A percentile compares a stretch with the other conserved stretches of the same genome.
These are phyloP conservation scores for Phocoena phocoena DNA, from an alignment of 2,113 vertebrate species.

Conservation along the genomic window DNA sequence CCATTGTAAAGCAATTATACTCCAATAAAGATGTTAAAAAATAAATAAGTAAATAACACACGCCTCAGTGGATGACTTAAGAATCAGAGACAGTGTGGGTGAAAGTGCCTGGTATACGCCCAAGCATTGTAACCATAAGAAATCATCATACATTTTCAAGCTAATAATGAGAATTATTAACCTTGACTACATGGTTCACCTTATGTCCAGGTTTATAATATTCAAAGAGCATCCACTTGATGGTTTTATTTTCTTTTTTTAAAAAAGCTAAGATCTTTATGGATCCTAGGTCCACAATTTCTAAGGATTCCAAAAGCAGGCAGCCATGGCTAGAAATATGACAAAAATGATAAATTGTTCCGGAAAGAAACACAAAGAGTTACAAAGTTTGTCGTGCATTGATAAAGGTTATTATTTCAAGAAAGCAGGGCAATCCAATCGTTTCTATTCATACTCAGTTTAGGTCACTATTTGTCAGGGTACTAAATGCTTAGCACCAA, in stretches of 20 bases:
- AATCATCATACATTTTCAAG: neutral
- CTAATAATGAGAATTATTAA: conserved; percentile 21
- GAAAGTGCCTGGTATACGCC: neutral
- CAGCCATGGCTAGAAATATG: neutral
- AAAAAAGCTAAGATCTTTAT: conserved; percentile 16
- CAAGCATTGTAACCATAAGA: neutral
- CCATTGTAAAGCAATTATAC: too few species aligned
- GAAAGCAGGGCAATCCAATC: neutral
- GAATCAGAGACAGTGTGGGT: neutral
- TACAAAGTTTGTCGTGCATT: conserved; percentile 24
- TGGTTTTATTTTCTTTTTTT: neutral
- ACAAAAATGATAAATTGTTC: conserved; percentile 19
- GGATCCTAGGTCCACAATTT: neutral
- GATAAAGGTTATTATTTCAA: conserved; percentile 40
- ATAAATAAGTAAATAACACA: neutral
- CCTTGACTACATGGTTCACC: neutral
- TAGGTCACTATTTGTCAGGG: neutral
- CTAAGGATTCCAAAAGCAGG: conserved; percentile 22
- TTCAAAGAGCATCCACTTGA: neutral
- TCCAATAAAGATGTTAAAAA: too few species aligned
- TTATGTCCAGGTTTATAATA: neutral
- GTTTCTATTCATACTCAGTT: neutral
- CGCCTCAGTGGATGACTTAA: neutral
- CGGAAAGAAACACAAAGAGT: neutral
- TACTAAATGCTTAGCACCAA: neutral